Conservation (phyloP, 35 echinoderm and acorn worm genomes). For the Lytechinus pictus region DNA sequence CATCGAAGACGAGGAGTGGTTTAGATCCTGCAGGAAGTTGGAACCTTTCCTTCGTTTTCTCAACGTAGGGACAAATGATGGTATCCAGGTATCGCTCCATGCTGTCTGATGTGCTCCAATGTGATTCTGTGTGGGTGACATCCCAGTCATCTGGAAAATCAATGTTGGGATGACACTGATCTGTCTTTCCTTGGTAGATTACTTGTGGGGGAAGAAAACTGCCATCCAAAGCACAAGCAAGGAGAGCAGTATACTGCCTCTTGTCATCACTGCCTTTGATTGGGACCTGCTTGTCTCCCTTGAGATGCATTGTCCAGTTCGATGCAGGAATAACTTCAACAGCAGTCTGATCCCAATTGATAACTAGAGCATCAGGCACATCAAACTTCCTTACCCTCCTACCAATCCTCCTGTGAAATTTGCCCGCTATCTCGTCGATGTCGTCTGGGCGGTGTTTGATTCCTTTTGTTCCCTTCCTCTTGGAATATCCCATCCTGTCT, state of each 20-base stretch:
- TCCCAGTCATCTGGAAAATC: not conserved
- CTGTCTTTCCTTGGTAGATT: not conserved
- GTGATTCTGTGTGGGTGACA: not conserved
- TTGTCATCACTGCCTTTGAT: slow-evolving; percentile 55
- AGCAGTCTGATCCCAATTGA: slow-evolving; percentile 75
- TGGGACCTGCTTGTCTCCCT: slow-evolving; percentile 40
- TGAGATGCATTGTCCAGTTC: slow-evolving; percentile 44
- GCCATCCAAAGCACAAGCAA: not conserved
- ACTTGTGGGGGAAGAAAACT: not conserved
- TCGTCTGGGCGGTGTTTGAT: not conserved
- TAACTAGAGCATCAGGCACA: slow-evolving; percentile 56
- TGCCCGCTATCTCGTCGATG: not conserved
- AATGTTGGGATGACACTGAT: not conserved
- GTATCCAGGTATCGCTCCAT: not conserved
- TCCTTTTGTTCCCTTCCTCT: slow-evolving; percentile 54
- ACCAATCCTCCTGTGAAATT: slow-evolving; percentile 43
- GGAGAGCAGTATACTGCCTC: slow-evolving; percentile 35
- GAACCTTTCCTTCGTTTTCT: not conserved
- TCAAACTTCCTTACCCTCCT: slow-evolving; percentile 49
- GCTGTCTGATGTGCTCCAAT: not conserved
- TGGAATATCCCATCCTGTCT: slow-evolving; percentile 15
- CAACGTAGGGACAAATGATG: not conserved
- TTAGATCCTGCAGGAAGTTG: not conserved
- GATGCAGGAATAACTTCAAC: slow-evolving; percentile 55
- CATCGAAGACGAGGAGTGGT: not conserved